Evolutionary conservation across 2,888 invertebrate genomes (phyloP).

Genomic region (Pharmacophagus antenor): DNA sequence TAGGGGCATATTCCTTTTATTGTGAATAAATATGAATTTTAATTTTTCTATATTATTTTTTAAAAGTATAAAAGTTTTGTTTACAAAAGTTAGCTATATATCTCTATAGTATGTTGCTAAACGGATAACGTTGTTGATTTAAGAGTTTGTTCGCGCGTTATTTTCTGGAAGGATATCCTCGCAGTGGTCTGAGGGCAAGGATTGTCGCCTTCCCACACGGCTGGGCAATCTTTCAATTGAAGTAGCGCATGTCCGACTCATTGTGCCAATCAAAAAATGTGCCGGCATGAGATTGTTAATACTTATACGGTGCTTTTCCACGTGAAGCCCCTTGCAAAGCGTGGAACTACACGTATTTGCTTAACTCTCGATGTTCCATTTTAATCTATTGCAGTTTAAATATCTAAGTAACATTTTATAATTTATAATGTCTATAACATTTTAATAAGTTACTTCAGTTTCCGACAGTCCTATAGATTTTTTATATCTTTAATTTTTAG

Average conservation of each 20-base stretch:
- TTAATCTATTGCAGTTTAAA: neutral
- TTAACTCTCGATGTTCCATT: neutral
- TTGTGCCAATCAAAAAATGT: conserved; percentile 79
- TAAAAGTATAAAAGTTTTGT: too few relatives aligned
- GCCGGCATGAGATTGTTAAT: conserved; percentile 44
- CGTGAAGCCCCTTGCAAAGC: conserved; percentile 17
- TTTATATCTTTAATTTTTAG: conserved; percentile 13
- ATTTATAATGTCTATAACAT: neutral
- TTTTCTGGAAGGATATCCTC: conserved; percentile 80
- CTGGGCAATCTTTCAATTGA: conserved; percentile 76
- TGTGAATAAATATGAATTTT: too few relatives aligned
- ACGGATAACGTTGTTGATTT: conserved; percentile 40
- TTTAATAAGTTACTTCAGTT: neutral
- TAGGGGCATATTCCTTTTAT: too few relatives aligned
- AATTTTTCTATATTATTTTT: too few relatives aligned
- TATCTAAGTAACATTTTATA: neutral
- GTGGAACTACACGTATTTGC: neutral
- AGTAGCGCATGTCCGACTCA: conserved; percentile 63
- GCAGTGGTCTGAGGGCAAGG: conserved; percentile 61
- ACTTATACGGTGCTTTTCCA: conserved; percentile 33
- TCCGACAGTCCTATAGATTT: neutral
- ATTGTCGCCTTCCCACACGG: conserved; percentile 72
- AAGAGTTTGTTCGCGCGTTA: conserved; percentile 51
- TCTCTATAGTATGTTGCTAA: conserved; percentile 23
- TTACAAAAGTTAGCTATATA: neutral